A percentile compares a stretch with the other conserved stretches of the same genome.
These are phyloP conservation scores for Drosophila percnosoma DNA, from an alignment of 2,888 invertebrate genomes.

Conservation along the genomic window DNA sequence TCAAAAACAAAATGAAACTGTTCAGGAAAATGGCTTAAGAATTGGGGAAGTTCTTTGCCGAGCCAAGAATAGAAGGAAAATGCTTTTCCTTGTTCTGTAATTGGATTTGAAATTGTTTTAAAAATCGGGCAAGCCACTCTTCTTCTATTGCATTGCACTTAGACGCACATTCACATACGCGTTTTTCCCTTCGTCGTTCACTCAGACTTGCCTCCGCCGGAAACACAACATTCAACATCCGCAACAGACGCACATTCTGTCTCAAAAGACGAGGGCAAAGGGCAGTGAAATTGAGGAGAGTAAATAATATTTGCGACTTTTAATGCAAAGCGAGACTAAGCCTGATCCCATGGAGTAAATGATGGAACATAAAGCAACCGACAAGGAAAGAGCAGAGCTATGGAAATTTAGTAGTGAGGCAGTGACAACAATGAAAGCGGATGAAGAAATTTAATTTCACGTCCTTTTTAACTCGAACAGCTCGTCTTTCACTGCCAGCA, in stretches of 20 bases:
- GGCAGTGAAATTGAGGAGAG: conserved; percentile 42
- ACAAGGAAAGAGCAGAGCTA: neutral
- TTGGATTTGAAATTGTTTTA: conserved; percentile 78
- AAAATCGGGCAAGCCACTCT: conserved; percentile 51
- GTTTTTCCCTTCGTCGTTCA: neutral
- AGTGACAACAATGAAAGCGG: conserved; percentile 64
- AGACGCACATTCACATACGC: conserved; percentile 35
- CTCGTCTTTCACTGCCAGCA: conserved; percentile 55
- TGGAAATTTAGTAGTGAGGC: neutral
- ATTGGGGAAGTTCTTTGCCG: conserved; percentile 12
- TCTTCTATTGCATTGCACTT: conserved; percentile 25
- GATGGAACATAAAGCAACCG: conserved; percentile 62
- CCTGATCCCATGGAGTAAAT: conserved; percentile 78
- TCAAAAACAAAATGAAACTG: conserved; percentile 62
- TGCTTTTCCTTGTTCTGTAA: conserved; percentile 72
- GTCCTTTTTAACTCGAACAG: conserved; percentile 73
- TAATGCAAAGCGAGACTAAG: conserved; percentile 65
- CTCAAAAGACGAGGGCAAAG: neutral
- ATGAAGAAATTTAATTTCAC: conserved; percentile 83
- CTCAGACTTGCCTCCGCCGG: conserved; percentile 36
- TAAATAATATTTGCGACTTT: conserved; percentile 64
- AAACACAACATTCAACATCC: conserved; percentile 74
- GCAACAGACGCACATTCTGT: conserved; percentile 47
- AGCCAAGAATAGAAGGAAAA: conserved; percentile 60
- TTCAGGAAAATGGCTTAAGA: conserved; percentile 28